Percentiles rank a stretch among this genome's conserved stretches.
Evolutionary conservation across 2,888 invertebrate species (phyloP).

Genomic region (Eilema depressum): DNA sequence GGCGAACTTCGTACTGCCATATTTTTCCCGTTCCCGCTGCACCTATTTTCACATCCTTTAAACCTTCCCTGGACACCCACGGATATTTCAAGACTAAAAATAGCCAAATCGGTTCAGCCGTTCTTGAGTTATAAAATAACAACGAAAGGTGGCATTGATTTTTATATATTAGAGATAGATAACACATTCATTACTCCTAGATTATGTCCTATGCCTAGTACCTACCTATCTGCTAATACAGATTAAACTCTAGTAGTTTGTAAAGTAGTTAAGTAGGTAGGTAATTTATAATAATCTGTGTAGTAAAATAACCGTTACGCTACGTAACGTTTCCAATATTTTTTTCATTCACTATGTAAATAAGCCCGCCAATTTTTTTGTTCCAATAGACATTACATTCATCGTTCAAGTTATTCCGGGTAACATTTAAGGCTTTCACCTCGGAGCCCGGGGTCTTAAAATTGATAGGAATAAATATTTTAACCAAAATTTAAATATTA

Average conservation of each 20-base stretch:
- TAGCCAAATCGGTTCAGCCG: too few species aligned
- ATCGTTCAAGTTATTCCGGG: background rate
- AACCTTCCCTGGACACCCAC: too few species aligned
- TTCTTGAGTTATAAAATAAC: too few species aligned
- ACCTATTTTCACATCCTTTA: too few species aligned
- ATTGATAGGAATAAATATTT: background rate
- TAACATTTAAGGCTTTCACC: background rate
- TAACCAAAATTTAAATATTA: background rate
- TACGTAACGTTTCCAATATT: background rate
- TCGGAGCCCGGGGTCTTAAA: background rate
- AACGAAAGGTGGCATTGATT: too few species aligned
- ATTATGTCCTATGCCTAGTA: background rate
- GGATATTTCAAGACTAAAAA: too few species aligned
- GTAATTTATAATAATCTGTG: background rate
- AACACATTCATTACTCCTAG: background rate
- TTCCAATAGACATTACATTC: background rate
- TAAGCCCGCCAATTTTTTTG: constrained; percentile 1
- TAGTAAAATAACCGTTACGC: background rate
- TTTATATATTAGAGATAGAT: too few species aligned
- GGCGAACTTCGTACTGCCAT: too few species aligned
- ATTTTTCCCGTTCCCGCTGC: too few species aligned
- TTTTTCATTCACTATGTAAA: background rate
- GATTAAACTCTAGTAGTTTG: background rate
- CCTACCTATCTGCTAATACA: background rate
- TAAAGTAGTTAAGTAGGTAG: background rate